Evolutionary conservation across 2,113 vertebrate genomes (phyloP).

Genomic region (Peromyscus maniculatus): DNA sequence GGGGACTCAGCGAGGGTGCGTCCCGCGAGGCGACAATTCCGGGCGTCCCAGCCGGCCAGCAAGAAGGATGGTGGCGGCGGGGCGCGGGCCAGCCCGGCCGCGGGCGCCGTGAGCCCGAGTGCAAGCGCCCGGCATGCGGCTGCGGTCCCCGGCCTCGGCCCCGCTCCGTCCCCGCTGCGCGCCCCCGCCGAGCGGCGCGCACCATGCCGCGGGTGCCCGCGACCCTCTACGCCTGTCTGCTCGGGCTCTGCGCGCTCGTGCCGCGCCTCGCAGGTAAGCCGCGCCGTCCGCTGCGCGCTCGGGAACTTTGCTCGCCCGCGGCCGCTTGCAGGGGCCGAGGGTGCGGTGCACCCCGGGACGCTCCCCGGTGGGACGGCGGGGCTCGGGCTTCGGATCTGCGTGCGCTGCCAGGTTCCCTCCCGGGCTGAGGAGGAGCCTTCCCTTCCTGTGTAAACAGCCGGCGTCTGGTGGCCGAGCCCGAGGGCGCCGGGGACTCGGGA

Average conservation of each 20-base stretch:
- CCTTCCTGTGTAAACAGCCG: conserved; percentile 77
- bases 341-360: neutral
- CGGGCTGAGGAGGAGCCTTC: conserved; percentile 55
- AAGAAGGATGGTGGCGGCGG: no score
- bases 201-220: conserved; percentile 85
- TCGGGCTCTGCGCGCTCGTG: conserved; percentile 73
- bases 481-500: neutral
- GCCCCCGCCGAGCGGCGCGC: conserved; percentile 47
- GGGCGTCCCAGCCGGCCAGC: neutral
- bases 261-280: conserved; percentile 78
- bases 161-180: neutral
- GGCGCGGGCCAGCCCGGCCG: no score
- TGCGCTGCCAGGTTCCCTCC: neutral
- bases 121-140: no score
- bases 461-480: conserved; percentile 52
- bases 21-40: neutral
- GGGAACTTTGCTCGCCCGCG: neutral
- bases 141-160: neutral
- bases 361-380: neutral
- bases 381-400: neutral
- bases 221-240: conserved; percentile 82
- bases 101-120: no score
- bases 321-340: neutral
- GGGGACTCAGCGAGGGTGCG: neutral
- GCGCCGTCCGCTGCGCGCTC: neutral